Conservation (phyloP, 2,113 vertebrate species). For the Turdus rufiventris region DNA sequence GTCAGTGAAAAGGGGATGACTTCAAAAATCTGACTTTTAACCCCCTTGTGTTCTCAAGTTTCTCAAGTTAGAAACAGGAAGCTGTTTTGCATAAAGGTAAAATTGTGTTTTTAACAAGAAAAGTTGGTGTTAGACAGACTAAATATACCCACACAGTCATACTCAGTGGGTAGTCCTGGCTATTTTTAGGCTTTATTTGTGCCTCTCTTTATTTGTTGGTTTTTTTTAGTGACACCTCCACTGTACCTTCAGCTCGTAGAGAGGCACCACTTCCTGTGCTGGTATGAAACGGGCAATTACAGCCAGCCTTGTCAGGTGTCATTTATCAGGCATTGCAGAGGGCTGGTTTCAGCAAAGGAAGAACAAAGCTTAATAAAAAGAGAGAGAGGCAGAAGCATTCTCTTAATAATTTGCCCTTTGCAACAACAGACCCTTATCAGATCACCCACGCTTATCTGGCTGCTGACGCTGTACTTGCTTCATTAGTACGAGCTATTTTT, state of each 20-base stretch:
- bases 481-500: constrained; percentile 86
- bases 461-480: constrained; percentile 83
- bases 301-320: constrained; percentile 65
- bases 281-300: constrained; percentile 60
- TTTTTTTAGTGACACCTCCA: constrained; percentile 26
- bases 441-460: constrained; percentile 87
- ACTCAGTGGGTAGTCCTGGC: constrained; percentile 50
- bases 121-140: constrained; percentile 64
- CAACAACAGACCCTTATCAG: constrained; percentile 73
- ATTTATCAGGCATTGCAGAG: constrained; percentile 57
- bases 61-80: constrained; percentile 55
- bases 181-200: constrained; percentile 75
- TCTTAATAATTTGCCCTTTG: constrained; percentile 82
- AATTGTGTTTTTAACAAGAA: constrained; percentile 37
- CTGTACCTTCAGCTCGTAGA: constrained; percentile 14
- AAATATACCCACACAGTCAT: constrained; percentile 61
- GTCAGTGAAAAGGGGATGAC: neutral
- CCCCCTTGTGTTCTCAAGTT: neutral
- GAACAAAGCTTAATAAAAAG: constrained; percentile 69
- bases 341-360: constrained; percentile 56
- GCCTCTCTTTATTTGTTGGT: constrained; percentile 26
- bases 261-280: constrained; percentile 23
- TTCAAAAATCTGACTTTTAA: neutral
- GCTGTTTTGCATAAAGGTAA: constrained; percentile 57
- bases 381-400: constrained; percentile 67